Evolutionary conservation across 2,113 vertebrate species (phyloP).

Genomic region (Euleptes europaea): DNA sequence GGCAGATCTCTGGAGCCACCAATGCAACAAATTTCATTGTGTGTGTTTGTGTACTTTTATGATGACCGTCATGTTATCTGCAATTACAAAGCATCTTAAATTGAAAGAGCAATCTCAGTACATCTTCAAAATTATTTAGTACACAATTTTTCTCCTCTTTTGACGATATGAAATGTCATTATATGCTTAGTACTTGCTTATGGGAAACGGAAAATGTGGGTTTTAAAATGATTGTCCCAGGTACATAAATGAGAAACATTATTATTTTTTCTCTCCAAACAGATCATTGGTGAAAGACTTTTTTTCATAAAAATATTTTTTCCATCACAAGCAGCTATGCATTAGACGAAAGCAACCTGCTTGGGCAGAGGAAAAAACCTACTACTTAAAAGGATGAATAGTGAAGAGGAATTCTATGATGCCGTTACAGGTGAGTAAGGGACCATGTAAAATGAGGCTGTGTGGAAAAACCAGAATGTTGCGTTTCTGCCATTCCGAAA

Average conservation of each 20-base stretch:
- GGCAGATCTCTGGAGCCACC: no score
- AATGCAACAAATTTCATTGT: no score
- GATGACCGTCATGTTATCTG: no score
- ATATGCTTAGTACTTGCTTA: not conserved
- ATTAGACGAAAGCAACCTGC: conserved; percentile 46
- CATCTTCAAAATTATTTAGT: no score
- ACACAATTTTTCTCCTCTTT: not conserved
- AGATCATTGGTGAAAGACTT: conserved; percentile 47
- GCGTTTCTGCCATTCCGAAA: not conserved
- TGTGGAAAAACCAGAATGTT: not conserved
- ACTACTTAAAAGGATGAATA: conserved; percentile 83
- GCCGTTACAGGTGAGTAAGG: conserved; percentile 89
- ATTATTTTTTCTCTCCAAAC: conserved; percentile 33
- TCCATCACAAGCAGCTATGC: conserved; percentile 25
- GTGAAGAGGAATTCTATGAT: conserved; percentile 96
- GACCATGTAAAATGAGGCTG: not conserved
- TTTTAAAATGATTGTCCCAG: not conserved
- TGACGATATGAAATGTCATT: not conserved
- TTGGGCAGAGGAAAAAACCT: conserved; percentile 28
- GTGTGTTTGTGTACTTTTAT: no score
- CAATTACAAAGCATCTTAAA: not conserved
- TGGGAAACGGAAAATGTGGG: conserved; percentile 21
- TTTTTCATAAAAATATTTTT: conserved; percentile 30
- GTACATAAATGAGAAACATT: conserved; percentile 28
- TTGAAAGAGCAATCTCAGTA: not conserved